phyloP scores from a whole-genome alignment of 2,113 vertebrate genomes.

The Ranitomeya variabilis region DNA sequence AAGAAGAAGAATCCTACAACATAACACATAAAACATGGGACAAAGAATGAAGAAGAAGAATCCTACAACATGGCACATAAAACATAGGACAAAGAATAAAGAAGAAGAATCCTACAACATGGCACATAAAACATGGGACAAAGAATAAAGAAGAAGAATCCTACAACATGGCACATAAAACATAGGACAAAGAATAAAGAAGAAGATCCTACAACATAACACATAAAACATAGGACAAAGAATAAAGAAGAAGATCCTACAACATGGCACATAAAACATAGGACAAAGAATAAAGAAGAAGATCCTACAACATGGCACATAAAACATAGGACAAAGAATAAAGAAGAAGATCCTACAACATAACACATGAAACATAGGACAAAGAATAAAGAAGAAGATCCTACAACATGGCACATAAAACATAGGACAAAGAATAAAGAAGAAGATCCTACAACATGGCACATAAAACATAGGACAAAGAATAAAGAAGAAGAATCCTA shows the following conservation, averaged over 20 bases:
- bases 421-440: constrained; percentile 31
- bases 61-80: constrained; percentile 71
- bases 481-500: background rate
- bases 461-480: constrained; percentile 68
- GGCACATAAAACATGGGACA: background rate
- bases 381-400: too few relatives aligned
- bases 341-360: too few relatives aligned
- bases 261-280: constrained; percentile 72
- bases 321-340: constrained; percentile 6
- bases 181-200: too few relatives aligned
- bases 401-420: too few relatives aligned
- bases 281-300: constrained; percentile 53
- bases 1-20: too few relatives aligned
- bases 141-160: too few relatives aligned
- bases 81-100: constrained; percentile 58
- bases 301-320: background rate
- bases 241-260: constrained; percentile 51
- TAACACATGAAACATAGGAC: too few relatives aligned
- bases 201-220: too few relatives aligned
- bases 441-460: constrained; percentile 64
- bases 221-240: too few relatives aligned
- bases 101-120: background rate
- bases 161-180: too few relatives aligned
- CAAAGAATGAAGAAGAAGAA: constrained; percentile 28
- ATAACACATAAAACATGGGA: too few relatives aligned